Conservation (phyloP, 2,888 invertebrate species). For the Macropis europaea region DNA sequence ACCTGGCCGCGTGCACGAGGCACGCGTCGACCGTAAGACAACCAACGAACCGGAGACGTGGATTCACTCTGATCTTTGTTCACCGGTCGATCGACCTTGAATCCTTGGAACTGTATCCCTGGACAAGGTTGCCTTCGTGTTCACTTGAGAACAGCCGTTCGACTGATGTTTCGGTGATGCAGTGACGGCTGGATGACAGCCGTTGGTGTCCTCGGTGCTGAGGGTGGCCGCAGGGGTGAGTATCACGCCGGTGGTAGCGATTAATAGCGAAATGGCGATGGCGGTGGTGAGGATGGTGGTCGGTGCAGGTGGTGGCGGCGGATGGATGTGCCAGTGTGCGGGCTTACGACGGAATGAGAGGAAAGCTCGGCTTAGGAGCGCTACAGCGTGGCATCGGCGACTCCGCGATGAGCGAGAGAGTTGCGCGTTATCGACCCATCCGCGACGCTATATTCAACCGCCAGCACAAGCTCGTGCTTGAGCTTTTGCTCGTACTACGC, state of each 20-base stretch:
- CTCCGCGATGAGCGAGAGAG: constrained; percentile 73
- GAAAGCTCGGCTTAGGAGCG: constrained; percentile 73
- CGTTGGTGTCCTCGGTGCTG: constrained; percentile 2
- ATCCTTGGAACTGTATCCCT: too few relatives aligned
- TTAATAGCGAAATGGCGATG: constrained; percentile 43
- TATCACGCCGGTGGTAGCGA: constrained; percentile 23
- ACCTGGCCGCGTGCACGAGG: constrained; percentile 38
- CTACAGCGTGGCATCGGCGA: constrained; percentile 73
- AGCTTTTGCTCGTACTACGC: constrained; percentile 26
- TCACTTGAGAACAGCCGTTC: too few relatives aligned
- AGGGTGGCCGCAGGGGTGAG: constrained; percentile 16
- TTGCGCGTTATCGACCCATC: constrained; percentile 78
- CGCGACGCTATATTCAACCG: constrained; percentile 69
- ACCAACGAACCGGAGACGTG: constrained; percentile 11
- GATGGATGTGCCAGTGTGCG: constrained; percentile 73
- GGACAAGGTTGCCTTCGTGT: too few relatives aligned
- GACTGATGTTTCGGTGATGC: neutral
- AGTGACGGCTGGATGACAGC: constrained; percentile 4
- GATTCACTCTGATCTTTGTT: too few relatives aligned
- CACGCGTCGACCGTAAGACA: constrained; percentile 34
- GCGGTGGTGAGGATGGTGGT: constrained; percentile 39
- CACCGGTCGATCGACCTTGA: too few relatives aligned
- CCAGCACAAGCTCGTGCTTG: constrained; percentile 44
- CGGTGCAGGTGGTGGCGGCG: constrained; percentile 56
- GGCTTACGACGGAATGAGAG: constrained; percentile 76